Conservation (phyloP, 2,113 vertebrate genomes). For the Syrmaticus mikado region DNA sequence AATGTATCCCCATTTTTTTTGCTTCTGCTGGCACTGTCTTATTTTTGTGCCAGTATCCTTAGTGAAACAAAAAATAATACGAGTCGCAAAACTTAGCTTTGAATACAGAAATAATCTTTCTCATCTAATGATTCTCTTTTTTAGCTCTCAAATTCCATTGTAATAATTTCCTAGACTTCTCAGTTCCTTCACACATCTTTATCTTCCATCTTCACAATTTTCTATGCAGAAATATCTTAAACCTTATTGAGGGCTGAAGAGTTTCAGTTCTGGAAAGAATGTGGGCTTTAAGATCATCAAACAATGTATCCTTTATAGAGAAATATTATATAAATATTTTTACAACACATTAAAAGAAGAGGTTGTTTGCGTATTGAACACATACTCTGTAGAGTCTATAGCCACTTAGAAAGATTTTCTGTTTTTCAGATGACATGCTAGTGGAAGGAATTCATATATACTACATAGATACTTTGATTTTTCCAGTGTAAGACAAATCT, state of each 20-base stretch:
- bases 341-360: not conserved
- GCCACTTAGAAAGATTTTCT: not conserved
- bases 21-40: not conserved
- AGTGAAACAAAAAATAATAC: not conserved
- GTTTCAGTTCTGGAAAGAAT: not conserved
- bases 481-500: not conserved
- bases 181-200: not conserved
- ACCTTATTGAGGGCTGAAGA: not conserved
- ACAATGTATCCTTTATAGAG: not conserved
- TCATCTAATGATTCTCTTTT: not conserved
- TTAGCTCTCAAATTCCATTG: not conserved
- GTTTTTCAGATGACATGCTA: not conserved
- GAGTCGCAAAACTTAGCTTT: not conserved
- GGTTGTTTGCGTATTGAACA: not conserved
- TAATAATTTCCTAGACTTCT: not conserved
- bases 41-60: not conserved
- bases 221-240: not conserved
- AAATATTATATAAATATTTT: not conserved
- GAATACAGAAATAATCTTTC: not conserved
- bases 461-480: fast-evolving
- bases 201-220: not conserved
- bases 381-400: not conserved
- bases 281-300: not conserved
- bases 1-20: not conserved
- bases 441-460: not conserved